Conservation (phyloP, 2,797 vertebrate species). For the Mallotus villosus region DNA sequence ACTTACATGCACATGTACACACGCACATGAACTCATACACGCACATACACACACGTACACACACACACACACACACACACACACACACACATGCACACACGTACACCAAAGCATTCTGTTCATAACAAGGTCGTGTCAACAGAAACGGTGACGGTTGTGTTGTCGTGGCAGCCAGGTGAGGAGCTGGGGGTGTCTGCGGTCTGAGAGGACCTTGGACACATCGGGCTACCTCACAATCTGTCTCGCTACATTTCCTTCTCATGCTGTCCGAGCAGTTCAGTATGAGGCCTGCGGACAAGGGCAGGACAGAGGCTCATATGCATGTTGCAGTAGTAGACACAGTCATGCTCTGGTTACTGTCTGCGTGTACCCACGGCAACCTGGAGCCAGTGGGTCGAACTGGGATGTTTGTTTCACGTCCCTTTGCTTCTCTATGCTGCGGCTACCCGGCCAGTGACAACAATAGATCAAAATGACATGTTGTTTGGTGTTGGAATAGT, state of each 20-base stretch:
- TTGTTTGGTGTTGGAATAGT: too few relatives aligned
- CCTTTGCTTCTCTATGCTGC: too few relatives aligned
- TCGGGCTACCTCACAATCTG: not conserved
- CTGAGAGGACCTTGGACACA: conserved; percentile 4
- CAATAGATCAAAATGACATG: too few relatives aligned
- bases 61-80: not conserved
- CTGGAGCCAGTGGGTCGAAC: too few relatives aligned
- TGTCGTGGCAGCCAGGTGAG: not conserved
- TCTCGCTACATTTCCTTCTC: too few relatives aligned
- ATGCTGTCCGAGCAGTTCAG: not conserved
- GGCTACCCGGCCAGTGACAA: too few relatives aligned
- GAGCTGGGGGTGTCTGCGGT: not conserved
- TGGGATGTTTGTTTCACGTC: too few relatives aligned
- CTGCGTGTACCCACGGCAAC: too few relatives aligned
- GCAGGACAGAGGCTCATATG: too few relatives aligned
- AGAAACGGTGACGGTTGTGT: conserved; percentile 1
- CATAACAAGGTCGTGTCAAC: conserved; percentile 7
- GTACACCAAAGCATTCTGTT: not conserved
- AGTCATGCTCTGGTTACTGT: too few relatives aligned
- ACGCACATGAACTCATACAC: not conserved
- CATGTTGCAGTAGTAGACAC: too few relatives aligned
- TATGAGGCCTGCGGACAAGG: not conserved
- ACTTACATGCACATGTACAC: not conserved
- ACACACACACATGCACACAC: not conserved
- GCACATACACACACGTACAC: not conserved